Percentiles rank a stretch among this genome's conserved stretches.
These are phyloP conservation scores for Mormyrops attenuatus DNA, from an alignment of 2,797 vertebrate genomes.

Conservation along the genomic window DNA sequence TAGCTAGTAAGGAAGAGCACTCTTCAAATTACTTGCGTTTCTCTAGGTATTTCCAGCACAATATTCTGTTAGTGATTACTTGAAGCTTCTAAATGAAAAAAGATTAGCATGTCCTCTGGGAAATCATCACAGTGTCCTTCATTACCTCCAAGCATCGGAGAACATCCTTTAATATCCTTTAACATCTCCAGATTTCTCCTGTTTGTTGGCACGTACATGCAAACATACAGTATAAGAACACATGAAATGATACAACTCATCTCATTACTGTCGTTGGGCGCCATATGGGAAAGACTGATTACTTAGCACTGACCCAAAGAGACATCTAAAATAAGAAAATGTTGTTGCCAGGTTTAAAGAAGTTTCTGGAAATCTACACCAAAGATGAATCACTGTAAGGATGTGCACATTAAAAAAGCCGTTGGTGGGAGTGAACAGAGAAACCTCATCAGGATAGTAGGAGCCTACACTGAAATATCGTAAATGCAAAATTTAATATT, in stretches of 20 bases:
- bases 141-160: neutral
- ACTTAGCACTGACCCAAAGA: neutral
- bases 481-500: neutral
- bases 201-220: neutral
- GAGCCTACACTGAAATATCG: neutral
- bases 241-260: neutral
- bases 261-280: neutral
- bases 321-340: neutral
- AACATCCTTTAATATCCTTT: neutral
- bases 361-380: neutral
- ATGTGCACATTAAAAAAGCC: neutral
- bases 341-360: neutral
- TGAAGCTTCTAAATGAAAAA: conserved; percentile 6
- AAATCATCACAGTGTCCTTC: conserved; percentile 17
- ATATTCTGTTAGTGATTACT: neutral
- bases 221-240: neutral
- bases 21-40: neutral
- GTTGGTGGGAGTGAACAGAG: neutral
- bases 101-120: neutral
- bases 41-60: neutral
- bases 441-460: neutral
- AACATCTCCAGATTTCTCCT: neutral
- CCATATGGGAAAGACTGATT: neutral
- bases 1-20: neutral
- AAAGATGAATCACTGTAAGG: neutral